Conservation (phyloP, 2,888 invertebrate genomes). For the Caenorhabditis sp. region DNA sequence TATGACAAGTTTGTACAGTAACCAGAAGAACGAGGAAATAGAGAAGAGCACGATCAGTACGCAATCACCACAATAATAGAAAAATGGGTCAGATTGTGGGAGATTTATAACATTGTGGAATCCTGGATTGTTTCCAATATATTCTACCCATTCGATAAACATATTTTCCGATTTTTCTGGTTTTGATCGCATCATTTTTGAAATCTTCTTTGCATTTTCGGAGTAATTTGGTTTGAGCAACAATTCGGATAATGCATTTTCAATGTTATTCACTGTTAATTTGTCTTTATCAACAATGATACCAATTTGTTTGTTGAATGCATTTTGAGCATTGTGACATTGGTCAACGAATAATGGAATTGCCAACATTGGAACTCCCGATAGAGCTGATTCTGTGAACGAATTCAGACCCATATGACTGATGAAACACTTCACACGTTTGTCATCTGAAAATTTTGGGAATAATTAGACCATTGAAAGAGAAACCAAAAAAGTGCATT, state of each 20-base stretch:
- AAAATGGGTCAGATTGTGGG: constrained; percentile 10
- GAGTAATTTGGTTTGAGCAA: constrained; percentile 29
- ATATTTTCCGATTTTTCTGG: constrained; percentile 29
- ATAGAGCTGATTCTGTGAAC: constrained; percentile 42
- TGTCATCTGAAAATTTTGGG: constrained; percentile 34
- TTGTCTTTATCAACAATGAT: constrained; percentile 22
- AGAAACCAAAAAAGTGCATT: no score
- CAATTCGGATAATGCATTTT: constrained; percentile 15
- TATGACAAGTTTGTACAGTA: no score
- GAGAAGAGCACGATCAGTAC: not conserved
- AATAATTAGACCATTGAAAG: no score
- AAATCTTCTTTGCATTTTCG: constrained; percentile 25
- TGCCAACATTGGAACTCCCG: constrained; percentile 51
- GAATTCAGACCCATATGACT: constrained; percentile 58
- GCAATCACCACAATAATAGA: constrained; percentile 26
- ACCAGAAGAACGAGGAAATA: not conserved
- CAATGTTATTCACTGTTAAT: constrained; percentile 25
- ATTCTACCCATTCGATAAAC: constrained; percentile 44
- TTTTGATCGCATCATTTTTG: constrained; percentile 33
- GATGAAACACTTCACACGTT: constrained; percentile 46
- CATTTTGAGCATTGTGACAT: constrained; percentile 31
- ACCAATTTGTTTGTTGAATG: constrained; percentile 22
- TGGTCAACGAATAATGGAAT: constrained; percentile 58
- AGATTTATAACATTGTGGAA: constrained; percentile 19
- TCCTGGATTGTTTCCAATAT: constrained; percentile 33